phyloP scores from a whole-genome alignment of 2,113 vertebrate genomes.

The Ciconia maguari region DNA sequence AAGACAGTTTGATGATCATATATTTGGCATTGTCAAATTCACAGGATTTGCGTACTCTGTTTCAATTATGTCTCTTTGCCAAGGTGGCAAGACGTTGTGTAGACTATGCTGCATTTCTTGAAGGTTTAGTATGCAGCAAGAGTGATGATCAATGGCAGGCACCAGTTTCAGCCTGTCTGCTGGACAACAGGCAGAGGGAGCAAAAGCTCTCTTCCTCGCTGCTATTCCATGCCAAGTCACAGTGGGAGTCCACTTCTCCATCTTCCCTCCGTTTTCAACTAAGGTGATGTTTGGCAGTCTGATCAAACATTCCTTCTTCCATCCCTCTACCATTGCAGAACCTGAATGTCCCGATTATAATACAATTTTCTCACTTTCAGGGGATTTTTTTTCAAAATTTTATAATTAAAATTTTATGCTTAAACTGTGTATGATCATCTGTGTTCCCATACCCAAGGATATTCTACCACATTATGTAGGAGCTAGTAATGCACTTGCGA shows the following conservation, averaged over 20 bases:
- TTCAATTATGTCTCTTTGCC: background rate
- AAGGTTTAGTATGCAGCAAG: background rate
- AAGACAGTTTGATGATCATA: rapidly evolving
- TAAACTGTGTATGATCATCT: background rate
- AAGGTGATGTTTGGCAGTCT: background rate
- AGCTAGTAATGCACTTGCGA: background rate
- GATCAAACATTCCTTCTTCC: background rate
- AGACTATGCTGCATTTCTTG: rapidly evolving
- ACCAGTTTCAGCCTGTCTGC: background rate
- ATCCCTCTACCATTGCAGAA: background rate
- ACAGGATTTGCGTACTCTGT: background rate
- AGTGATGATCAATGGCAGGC: background rate
- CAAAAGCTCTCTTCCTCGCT: background rate
- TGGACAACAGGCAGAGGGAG: background rate
- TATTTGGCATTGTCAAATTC: background rate
- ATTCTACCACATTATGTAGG: background rate
- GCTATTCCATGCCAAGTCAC: background rate
- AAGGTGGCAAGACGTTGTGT: background rate
- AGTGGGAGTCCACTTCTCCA: background rate
- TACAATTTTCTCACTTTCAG: background rate
- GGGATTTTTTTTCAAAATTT: background rate
- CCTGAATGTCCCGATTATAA: background rate
- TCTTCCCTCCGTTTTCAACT: background rate
- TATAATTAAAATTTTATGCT: background rate
- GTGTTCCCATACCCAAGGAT: background rate